Evolutionary conservation across 2,113 vertebrate species (phyloP).

Genomic region (Hiodon tergisus): DNA sequence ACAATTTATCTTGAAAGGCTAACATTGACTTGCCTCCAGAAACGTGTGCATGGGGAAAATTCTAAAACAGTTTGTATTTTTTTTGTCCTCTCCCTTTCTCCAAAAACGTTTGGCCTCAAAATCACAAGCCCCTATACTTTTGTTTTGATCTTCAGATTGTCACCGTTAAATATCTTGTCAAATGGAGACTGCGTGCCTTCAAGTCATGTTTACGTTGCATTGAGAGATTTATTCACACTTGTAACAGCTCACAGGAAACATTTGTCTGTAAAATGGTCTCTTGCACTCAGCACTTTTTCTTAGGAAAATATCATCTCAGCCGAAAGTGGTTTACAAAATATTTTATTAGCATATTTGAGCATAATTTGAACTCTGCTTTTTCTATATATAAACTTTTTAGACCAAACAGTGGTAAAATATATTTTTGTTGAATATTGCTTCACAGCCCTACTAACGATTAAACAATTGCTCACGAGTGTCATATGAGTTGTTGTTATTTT

Average conservation of each 20-base stretch:
- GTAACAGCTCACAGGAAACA: neutral
- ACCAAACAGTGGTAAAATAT: constrained; percentile 37
- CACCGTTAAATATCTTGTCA: neutral
- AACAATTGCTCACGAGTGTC: constrained; percentile 49
- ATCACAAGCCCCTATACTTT: too few relatives aligned
- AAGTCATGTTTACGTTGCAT: constrained; percentile 3
- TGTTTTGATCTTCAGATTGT: neutral
- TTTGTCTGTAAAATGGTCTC: neutral
- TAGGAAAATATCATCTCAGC: neutral
- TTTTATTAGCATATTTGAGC: neutral
- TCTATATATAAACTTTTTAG: constrained; percentile 25
- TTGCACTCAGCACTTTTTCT: constrained; percentile 6
- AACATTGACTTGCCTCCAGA: too few relatives aligned
- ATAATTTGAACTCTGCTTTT: constrained; percentile 30
- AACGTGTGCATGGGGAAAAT: too few relatives aligned
- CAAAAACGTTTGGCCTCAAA: too few relatives aligned
- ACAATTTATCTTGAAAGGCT: too few relatives aligned
- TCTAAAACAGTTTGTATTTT: too few relatives aligned
- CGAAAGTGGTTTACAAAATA: too few relatives aligned
- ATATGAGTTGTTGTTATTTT: constrained; percentile 35
- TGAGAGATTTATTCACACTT: neutral
- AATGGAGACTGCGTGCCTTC: neutral
- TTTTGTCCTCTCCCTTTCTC: too few relatives aligned
- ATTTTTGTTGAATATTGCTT: constrained; percentile 43
- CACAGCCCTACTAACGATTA: constrained; percentile 40